Percentiles rank a stretch among this genome's conserved stretches.
Conservation (phyloP, 2,113 vertebrate species). For the Enhydra lutris region DNA sequence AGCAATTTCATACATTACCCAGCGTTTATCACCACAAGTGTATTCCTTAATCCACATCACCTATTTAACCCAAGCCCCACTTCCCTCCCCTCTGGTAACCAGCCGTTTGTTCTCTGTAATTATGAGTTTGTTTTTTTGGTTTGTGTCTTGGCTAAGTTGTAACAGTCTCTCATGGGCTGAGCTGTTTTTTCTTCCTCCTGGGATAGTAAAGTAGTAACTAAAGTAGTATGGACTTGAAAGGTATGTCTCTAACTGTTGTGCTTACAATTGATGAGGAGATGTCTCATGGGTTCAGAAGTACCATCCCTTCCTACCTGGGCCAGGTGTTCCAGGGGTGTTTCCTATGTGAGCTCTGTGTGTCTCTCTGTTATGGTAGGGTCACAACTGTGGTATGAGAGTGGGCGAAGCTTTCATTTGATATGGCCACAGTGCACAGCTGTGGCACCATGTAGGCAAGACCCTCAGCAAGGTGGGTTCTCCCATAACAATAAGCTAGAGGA, state of each 20-base stretch:
- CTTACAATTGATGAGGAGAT: neutral
- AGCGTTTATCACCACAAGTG: neutral
- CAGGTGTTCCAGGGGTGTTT: neutral
- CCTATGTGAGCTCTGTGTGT: neutral
- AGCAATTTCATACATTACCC: neutral
- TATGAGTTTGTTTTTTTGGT: neutral
- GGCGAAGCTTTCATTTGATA: neutral
- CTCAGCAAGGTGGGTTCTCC: neutral
- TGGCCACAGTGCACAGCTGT: neutral
- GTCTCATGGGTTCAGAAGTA: neutral
- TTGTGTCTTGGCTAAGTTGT: neutral
- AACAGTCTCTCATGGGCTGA: neutral
- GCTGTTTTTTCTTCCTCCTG: neutral
- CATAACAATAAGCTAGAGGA: neutral
- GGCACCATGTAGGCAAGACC: neutral
- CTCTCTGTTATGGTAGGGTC: neutral
- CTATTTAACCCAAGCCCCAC: neutral
- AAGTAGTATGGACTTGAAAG: neutral
- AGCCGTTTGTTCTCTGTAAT: neutral
- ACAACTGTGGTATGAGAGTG: neutral
- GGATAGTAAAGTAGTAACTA: neutral
- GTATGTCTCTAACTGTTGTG: neutral
- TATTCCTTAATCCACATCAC: neutral
- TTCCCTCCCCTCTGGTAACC: neutral
- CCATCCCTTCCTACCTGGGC: neutral